These are phyloP conservation scores for Okamejei kenojei DNA, from an alignment of 2,797 vertebrate species.

Conservation along the genomic window DNA sequence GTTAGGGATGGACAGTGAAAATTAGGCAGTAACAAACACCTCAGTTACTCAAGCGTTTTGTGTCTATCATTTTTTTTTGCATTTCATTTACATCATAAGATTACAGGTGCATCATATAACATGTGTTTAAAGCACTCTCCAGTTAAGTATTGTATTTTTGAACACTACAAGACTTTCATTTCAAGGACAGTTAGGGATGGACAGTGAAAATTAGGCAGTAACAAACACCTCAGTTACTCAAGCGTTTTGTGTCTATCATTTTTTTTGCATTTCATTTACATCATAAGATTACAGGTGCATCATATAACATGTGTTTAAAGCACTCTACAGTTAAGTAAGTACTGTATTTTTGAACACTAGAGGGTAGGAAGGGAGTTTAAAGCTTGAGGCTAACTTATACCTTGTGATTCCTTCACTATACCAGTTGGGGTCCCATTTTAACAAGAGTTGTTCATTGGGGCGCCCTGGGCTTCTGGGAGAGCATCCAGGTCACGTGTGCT, in stretches of 20 bases:
- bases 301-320: background rate
- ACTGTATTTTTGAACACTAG: background rate
- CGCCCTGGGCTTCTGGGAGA: constrained; percentile 21
- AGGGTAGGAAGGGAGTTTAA: background rate
- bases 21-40: too few species aligned
- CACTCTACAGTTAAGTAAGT: too few species aligned
- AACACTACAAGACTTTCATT: background rate
- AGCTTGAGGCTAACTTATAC: background rate
- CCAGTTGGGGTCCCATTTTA: constrained; percentile 19
- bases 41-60: too few species aligned
- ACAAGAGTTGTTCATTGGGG: background rate
- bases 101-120: background rate
- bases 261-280: too few species aligned
- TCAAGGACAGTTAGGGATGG: too few species aligned
- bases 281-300: too few species aligned
- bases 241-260: too few species aligned
- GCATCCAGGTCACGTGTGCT: background rate
- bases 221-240: too few species aligned
- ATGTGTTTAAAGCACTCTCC: background rate
- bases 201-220: too few species aligned
- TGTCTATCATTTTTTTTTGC: too few species aligned
- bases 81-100: too few species aligned
- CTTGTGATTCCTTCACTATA: background rate
- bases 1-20: too few species aligned
- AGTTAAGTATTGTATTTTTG: background rate